Evolutionary conservation across 2,888 invertebrate genomes (phyloP), one percentile per base, ranked within the genome.

Genomic region (Tiliacea citrago): DNA sequence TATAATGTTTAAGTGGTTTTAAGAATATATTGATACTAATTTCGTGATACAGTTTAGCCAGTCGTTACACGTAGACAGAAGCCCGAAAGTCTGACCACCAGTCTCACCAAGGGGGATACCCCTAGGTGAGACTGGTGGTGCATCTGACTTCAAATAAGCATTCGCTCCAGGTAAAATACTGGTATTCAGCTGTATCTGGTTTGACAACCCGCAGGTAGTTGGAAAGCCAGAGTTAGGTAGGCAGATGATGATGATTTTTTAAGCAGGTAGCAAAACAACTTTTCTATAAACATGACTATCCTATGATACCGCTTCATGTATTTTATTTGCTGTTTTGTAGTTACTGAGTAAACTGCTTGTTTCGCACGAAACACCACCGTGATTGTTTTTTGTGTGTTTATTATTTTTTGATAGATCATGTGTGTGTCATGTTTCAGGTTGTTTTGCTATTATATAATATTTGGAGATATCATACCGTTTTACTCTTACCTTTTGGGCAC

Each of bases 251-350:
- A 49, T n/a, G 7, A 21, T 49, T 49, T 29, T 65, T 10, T 10
- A 49, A n/a, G 10, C 21, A 16, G 9, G 16, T 35, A 66, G 77
- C 67, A 77, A 24, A 7, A 77, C 42, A 67, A 77, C 58, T 16
- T 18, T 10, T n/a, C 7, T 47, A 35, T 21, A 7, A 68, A 60
- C 35, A 77, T 75, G 77, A 77, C 75, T 67, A 49, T 51, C 21
- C 24, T 45, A 60, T 77, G 68, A 60, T 68, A 58, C 16, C 9
- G 77, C 77, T 77, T 77, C 67, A 6, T 75, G 68, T 75, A 39
- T 75, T 75, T 75, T 39, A 60, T 75, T 75, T 77, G 68, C 77
- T 24, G 8, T 51, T 77, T 1, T 60, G 77, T 75, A 77, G 77
- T 75, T 68, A 60, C 45, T 51, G 57, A 29, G 9, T 8, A 29